Base-by-base conservation (phyloP, 2,113 vertebrate genomes). In the Apeltes quadracus region DNA sequence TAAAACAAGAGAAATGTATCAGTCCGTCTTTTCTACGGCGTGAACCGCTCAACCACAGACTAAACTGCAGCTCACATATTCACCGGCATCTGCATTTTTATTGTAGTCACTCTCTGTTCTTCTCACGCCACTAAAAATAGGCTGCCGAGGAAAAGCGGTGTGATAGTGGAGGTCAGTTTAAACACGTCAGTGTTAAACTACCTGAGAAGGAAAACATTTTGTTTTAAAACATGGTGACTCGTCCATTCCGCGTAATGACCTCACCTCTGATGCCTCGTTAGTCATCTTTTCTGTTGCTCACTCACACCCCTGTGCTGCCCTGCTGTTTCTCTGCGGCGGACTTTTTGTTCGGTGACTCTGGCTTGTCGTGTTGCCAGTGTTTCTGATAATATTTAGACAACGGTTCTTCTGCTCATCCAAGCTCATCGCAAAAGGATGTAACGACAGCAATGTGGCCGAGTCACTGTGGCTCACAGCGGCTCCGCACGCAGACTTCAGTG, bases 331-430 rank as follows among this genome's bases (percentile, higher is more conserved):
- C 64, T 74, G 18, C 0, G 1, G 14, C 16, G 57, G 56, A 72
- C 56, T 23, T 63, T 62, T 76, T 79, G 67, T 75, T 79, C 41
- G 10, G 55, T 2, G 51, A 44, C 56, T 36, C 34, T 8, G 50
- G 44, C 4, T 51, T 20, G 38, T 72, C 1, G 4, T 54, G 54
- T 67, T 66, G 54, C 79, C 81, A 32, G 25, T 51, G 61, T 74
- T 75, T 80, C 46, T 83, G 61, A 72, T 62, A 74, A 69, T 70
- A 75, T 56, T n/a, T 7, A 43, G 56, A 62, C 61, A 59, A 25
- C 72, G 43, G 58, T 48, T 51, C 61, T 9, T 69, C 53, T 61
- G 82, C 57, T 71, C 61, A 51, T 59, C 55, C 58, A 43, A 27
- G 68, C 55, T 69, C 66, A 72, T 59, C 77, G 48, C 59, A 61